Evolutionary conservation across 92 coral and sea anemone species (phyloP).

Genomic region (Zoanthus sansibaricus): DNA sequence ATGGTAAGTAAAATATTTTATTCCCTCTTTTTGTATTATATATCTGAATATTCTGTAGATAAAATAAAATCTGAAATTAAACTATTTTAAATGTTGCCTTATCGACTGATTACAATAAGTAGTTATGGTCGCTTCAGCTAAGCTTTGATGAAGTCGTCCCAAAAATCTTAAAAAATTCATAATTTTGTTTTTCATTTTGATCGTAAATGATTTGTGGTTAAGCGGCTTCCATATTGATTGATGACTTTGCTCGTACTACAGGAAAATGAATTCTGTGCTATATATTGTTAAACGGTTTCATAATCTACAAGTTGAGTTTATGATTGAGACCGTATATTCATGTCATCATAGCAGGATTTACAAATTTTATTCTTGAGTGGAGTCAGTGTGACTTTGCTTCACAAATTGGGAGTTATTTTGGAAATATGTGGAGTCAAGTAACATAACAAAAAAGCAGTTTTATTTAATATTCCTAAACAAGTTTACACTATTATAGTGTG

Average conservation of each 20-base stretch:
- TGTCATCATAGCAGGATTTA: constrained; percentile 24
- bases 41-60: background rate
- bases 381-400: constrained; percentile 47
- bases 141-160: no score
- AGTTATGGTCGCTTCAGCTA: background rate
- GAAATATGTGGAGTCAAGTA: constrained; percentile 21
- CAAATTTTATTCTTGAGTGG: constrained; percentile 43
- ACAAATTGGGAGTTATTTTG: constrained; percentile 46
- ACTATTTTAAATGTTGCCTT: background rate
- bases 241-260: background rate
- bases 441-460: constrained; percentile 32
- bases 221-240: background rate
- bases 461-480: constrained; percentile 4
- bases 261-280: background rate
- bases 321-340: background rate
- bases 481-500: constrained; percentile 8
- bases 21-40: background rate
- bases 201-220: background rate
- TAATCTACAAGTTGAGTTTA: background rate
- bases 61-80: no score
- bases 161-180: no score
- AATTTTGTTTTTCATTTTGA: background rate
- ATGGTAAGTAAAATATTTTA: background rate
- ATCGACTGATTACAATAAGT: background rate
- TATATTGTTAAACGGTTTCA: background rate